Evolutionary conservation across 2,888 invertebrate genomes (phyloP).

Genomic region (Synanthedon tipuliformis): DNA sequence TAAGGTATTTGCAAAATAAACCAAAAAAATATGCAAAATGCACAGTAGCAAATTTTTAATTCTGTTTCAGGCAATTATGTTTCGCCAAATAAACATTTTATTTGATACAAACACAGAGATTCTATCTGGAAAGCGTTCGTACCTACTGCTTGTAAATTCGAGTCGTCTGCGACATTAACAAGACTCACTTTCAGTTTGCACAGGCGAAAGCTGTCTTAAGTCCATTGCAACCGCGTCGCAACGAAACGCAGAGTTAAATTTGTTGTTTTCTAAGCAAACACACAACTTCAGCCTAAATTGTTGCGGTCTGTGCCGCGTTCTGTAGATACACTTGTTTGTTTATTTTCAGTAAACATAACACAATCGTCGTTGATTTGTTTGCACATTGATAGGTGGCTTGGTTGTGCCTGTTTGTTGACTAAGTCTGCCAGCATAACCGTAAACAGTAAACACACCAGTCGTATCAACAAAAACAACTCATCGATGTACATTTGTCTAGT

Average conservation of each 20-base stretch:
- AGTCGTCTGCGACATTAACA: slow-evolving; percentile 20
- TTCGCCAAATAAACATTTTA: slow-evolving; percentile 10
- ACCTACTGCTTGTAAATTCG: slow-evolving; percentile 36
- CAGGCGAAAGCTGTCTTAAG: not conserved
- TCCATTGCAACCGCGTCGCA: not conserved
- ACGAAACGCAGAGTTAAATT: slow-evolving; percentile 13
- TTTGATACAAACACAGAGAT: slow-evolving; percentile 22
- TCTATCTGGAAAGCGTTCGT: slow-evolving; percentile 29
- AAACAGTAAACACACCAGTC: too few relatives aligned
- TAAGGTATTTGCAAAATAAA: too few relatives aligned
- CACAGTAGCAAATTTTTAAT: too few relatives aligned
- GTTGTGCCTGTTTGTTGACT: not conserved
- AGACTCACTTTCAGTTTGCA: slow-evolving; percentile 3
- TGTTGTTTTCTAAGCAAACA: slow-evolving; percentile 47
- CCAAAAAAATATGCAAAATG: too few relatives aligned
- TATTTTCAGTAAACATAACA: slow-evolving; percentile 34
- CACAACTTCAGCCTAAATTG: slow-evolving; percentile 31
- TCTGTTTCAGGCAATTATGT: too few relatives aligned
- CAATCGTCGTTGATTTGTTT: slow-evolving; percentile 45
- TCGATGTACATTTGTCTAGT: too few relatives aligned
- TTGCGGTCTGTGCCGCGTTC: slow-evolving; percentile 33
- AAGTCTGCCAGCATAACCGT: not conserved
- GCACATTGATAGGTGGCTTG: slow-evolving; percentile 13
- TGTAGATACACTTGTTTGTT: slow-evolving; percentile 35
- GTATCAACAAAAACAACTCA: too few relatives aligned